Evolutionary conservation across 2,888 invertebrate genomes (phyloP).

Genomic region (Onthophagus sagittarius): DNA sequence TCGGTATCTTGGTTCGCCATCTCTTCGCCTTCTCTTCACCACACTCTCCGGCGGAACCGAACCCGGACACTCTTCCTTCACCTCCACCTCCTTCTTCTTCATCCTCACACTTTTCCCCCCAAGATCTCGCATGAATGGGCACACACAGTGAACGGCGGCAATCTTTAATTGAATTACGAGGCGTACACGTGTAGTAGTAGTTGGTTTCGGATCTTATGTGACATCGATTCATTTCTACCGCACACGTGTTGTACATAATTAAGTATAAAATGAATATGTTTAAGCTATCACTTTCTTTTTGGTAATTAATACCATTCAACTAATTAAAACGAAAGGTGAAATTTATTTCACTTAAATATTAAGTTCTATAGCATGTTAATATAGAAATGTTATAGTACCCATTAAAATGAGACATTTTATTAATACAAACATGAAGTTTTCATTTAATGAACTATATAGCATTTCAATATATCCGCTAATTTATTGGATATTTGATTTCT

Average conservation of each 20-base stretch:
- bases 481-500: too few species aligned
- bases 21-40: constrained; percentile 16
- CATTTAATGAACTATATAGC: too few species aligned
- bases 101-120: constrained; percentile 12
- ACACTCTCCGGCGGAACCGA: constrained; percentile 1
- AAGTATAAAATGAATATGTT: not conserved
- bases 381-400: too few species aligned
- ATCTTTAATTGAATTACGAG: constrained; percentile 29
- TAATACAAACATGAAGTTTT: too few species aligned
- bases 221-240: constrained; percentile 1
- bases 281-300: too few species aligned
- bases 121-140: constrained; percentile 26
- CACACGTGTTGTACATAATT: constrained; percentile 11
- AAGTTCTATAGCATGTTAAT: too few species aligned
- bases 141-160: not conserved
- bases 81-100: constrained; percentile 20
- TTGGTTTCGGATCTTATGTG: not conserved
- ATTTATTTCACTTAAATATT: too few species aligned
- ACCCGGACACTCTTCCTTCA: constrained; percentile 23
- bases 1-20: constrained; percentile 21
- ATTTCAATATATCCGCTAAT: too few species aligned
- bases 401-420: too few species aligned
- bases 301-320: too few species aligned
- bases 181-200: constrained; percentile 14
- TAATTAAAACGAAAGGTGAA: too few species aligned